Base-by-base conservation (phyloP, 2,797 vertebrate genomes). In the Gadopsis bispinosus region DNA sequence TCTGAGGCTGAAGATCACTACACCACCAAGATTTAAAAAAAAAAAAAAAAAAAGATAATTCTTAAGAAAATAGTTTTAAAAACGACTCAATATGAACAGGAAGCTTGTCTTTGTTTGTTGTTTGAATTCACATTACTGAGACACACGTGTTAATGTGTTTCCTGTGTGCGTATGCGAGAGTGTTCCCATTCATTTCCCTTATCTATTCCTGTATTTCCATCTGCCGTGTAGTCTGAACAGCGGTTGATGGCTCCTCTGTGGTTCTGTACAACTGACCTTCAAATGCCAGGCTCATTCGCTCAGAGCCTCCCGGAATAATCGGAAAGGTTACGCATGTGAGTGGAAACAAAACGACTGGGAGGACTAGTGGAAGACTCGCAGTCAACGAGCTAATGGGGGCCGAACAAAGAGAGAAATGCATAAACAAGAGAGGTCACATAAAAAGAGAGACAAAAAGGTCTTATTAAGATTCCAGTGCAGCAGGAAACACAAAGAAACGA, bases 211-310 rank as follows among this genome's bases (percentile, higher is more conserved):
- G 54, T 47, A 7, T 9, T 9, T 39, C 37, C 10, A 39, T 54
- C 47, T 12, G 19, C 51, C 74, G 43, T 75, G 58, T 29, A 71
- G 56, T 79, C 69, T 47, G 58, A 84, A 53, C 78, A 64, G 35
- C 8, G 31, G 53, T 68, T 73, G 68, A 39, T 14, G 35, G 71
- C 51, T 60, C 64, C 37, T 54, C 45, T 39, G 71, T 67, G 69
- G 41, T 73, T 79, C 55, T 50, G 56, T 55, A 47, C 5, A 6
- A 70, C 2, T 84, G 92, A 91, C 90, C 87, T 92, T 91, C 88
- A 92, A 91, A 90, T 86, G 86, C 75, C 82, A 87, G 79, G 10
- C 83, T 81, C 69, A 17, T 69, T n/a, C 73, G 82, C 81, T 88
- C 73, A 59, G 66, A 78, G 68, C 66, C 80, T 85, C 33, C 71